Percentiles rank a stretch among this genome's conserved stretches.
phyloP scores from a whole-genome alignment of 2,888 invertebrate species.

The Chrysomela aeneicollis region DNA sequence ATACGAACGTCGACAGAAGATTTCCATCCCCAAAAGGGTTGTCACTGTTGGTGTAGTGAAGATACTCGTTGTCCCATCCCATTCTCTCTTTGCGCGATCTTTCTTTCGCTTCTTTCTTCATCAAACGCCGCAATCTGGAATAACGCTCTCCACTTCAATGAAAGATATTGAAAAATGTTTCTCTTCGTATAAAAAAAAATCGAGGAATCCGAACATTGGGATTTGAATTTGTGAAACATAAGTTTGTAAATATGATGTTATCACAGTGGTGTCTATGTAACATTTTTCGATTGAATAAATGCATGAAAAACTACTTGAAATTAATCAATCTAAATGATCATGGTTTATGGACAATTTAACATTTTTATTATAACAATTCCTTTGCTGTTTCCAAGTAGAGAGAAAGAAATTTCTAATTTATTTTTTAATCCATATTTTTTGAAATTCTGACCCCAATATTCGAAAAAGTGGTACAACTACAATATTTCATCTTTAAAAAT shows the following conservation, averaged over 20 bases:
- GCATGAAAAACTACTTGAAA: too few species aligned
- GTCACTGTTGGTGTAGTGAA: slow-evolving; percentile 97
- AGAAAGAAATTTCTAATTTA: background rate
- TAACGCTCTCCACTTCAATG: background rate
- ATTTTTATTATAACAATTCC: background rate
- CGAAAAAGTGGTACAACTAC: background rate
- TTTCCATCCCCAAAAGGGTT: slow-evolving; percentile 99
- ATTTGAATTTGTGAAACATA: background rate
- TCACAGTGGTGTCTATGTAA: too few species aligned
- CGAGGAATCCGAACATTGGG: background rate
- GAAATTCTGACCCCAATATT: background rate
- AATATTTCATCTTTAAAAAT: background rate
- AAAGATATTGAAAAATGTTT: background rate
- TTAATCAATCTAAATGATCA: too few species aligned
- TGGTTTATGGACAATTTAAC: too few species aligned
- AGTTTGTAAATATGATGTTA: background rate
- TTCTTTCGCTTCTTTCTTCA: slow-evolving; percentile 93
- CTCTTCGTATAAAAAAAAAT: background rate
- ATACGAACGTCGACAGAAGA: slow-evolving; percentile 93
- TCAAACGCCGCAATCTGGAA: slow-evolving; percentile 70
- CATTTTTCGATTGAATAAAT: too few species aligned
- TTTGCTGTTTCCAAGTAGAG: background rate
- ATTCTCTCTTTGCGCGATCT: slow-evolving; percentile 86
- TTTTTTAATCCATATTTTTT: background rate
- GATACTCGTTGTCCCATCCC: slow-evolving; percentile 98